Percentiles rank a stretch among this genome's conserved stretches.
Evolutionary conservation across 2,888 invertebrate genomes (phyloP).

Genomic region (Acrobasis suavella): DNA sequence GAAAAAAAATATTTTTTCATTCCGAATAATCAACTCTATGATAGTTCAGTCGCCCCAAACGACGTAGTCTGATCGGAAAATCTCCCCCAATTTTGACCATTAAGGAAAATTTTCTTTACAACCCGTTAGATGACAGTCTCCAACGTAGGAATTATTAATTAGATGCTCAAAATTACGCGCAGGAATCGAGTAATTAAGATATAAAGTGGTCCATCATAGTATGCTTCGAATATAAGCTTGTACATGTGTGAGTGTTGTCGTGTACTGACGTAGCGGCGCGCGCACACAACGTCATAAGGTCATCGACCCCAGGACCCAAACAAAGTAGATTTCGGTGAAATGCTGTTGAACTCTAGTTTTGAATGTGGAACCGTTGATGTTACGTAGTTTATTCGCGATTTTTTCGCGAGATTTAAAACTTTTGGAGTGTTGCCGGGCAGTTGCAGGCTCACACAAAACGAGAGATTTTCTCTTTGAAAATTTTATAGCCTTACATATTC

Average conservation of each 20-base stretch:
- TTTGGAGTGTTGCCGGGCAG: constrained; percentile 14
- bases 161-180: constrained; percentile 44
- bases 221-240: constrained; percentile 39
- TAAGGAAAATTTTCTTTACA: constrained; percentile 47
- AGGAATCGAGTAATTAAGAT: constrained; percentile 64
- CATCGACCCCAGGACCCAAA: constrained; percentile 79
- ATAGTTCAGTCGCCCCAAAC: constrained; percentile 75
- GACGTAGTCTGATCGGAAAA: constrained; percentile 43
- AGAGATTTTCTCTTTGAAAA: neutral
- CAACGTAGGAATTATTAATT: constrained; percentile 41
- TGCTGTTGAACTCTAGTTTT: constrained; percentile 79
- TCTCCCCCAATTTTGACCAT: constrained; percentile 42
- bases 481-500: neutral
- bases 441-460: neutral
- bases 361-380: constrained; percentile 63
- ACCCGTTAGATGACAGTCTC: constrained; percentile 28
- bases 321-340: constrained; percentile 82
- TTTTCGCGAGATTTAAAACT: constrained; percentile 53
- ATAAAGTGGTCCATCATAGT: constrained; percentile 59
- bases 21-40: constrained; percentile 79
- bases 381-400: constrained; percentile 61
- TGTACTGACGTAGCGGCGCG: constrained; percentile 56
- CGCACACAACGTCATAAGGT: constrained; percentile 75
- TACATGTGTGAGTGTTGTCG: constrained; percentile 53
- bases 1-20: constrained; percentile 78